Percentiles rank a stretch among this genome's conserved stretches.
Conservation (phyloP, 2,797 vertebrate genomes). For the Antrozous pallidus region DNA sequence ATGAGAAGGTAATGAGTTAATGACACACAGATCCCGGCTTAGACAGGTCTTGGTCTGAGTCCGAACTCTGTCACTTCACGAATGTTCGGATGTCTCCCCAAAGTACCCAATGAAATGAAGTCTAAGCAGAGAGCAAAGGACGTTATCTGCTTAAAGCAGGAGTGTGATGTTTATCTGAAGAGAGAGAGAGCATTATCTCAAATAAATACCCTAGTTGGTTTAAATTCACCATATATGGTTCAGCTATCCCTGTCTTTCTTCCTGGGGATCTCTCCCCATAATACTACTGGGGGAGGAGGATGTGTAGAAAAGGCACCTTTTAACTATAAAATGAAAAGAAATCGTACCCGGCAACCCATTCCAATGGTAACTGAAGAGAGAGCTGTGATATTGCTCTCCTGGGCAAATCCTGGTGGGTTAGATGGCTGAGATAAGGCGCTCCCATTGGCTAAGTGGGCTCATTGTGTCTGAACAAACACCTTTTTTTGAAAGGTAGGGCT, state of each 20-base stretch:
- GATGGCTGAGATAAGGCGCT: background rate
- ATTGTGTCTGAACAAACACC: conserved; percentile 51
- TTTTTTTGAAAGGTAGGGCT: conserved; percentile 32
- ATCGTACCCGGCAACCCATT: background rate
- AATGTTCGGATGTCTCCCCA: background rate
- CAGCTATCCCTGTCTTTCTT: background rate
- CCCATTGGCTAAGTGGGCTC: background rate
- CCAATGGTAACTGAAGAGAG: background rate
- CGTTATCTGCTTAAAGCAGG: background rate
- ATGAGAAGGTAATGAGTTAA: background rate
- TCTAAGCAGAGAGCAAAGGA: background rate
- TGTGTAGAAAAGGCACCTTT: background rate
- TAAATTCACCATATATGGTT: background rate
- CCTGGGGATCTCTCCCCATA: background rate
- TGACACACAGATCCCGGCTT: background rate
- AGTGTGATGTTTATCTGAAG: background rate
- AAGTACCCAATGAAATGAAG: conserved; percentile 41
- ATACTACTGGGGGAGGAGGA: background rate
- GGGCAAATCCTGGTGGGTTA: conserved; percentile 23
- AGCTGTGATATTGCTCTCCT: background rate
- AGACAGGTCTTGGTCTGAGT: background rate
- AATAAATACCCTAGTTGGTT: background rate
- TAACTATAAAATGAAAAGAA: background rate
- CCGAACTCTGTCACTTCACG: background rate
- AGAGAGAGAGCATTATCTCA: conserved; percentile 38